Conservation (phyloP, 2,797 vertebrate genomes). For the Tokudaia tokunoshimensis region DNA sequence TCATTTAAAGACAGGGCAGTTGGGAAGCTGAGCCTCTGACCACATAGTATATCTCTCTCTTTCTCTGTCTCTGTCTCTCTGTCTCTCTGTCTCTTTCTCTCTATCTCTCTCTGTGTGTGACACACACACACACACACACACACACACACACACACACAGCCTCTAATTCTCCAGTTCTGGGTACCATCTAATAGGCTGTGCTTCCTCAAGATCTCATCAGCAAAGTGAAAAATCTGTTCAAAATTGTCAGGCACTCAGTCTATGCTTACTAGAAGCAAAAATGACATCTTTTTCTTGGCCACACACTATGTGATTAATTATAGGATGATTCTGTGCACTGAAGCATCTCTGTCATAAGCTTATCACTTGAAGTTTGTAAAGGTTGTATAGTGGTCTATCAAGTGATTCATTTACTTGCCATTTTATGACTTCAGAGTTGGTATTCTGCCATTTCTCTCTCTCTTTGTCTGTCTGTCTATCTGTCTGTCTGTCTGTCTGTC, state of each 20-base stretch:
- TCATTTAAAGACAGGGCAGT: constrained; percentile 13
- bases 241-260: not conserved
- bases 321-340: not conserved
- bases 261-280: not conserved
- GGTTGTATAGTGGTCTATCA: not conserved
- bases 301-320: constrained; percentile 45
- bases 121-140: not conserved
- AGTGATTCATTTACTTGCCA: not conserved
- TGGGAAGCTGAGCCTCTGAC: not conserved
- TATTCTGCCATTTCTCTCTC: not conserved
- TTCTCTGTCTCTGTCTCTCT: not conserved
- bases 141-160: not conserved
- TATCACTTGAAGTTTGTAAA: not conserved
- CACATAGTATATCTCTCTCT: not conserved
- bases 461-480: not conserved
- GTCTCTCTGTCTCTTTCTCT: too few relatives aligned
- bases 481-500: not conserved
- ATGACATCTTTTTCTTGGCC: not conserved
- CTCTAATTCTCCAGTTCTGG: not conserved
- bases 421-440: constrained; percentile 8
- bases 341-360: not conserved
- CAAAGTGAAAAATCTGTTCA: not conserved
- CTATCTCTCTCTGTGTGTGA: too few relatives aligned
- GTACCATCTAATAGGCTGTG: not conserved
- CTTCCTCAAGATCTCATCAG: constrained; percentile 16